Base-by-base conservation (phyloP, 1,140 invertebrate genomes). In the Tetramorium alpestre region DNA sequence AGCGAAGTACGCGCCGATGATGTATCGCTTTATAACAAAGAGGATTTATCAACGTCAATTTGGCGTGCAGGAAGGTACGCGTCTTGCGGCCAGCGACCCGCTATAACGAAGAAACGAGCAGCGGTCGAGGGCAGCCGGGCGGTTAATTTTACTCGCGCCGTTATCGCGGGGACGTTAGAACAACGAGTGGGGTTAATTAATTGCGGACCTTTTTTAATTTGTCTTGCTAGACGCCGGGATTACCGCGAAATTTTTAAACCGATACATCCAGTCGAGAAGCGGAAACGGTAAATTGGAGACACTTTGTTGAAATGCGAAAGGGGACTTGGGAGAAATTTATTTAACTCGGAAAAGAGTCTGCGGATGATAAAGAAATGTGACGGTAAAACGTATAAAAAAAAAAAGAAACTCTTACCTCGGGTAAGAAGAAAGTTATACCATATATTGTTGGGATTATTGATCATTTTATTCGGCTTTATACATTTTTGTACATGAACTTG, bases 1-100 rank as follows among this genome's bases (percentile, higher is more conserved):
- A 22, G 77, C 75, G 11, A 60, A 77, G 85, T 54, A 49, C 64
- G 54, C 56, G 81, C 13, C 88, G 56, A 91, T 92, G 91, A 90
- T 88, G 78, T 85, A 92, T 92, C 85, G 87, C 62, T 91, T 90
- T 92, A 80, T 91, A 90, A 92, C 87, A 85, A 90, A 91, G 78
- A 76, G 85, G 88, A 90, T 92, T 92, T 91, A 91, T 92, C 91
- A 92, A 90, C 56, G 90, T 91, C 91, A 91, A 91, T 92, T 91
- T 88, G 87, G 82, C 87, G 73, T 72, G 64, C 28, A 49, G 87
- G 38, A 47, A 67, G 51, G 70, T 84, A 58, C 64, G 87, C 69
- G 49, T 87, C 77, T 80, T 86, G 76, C 41, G 80, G 80, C 44
- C 54, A 60, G 78, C 73, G 25, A 49, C 49, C 44, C 56, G 33